Conservation (phyloP, 2,797 vertebrate species). For the Acanthiza pusilla region DNA sequence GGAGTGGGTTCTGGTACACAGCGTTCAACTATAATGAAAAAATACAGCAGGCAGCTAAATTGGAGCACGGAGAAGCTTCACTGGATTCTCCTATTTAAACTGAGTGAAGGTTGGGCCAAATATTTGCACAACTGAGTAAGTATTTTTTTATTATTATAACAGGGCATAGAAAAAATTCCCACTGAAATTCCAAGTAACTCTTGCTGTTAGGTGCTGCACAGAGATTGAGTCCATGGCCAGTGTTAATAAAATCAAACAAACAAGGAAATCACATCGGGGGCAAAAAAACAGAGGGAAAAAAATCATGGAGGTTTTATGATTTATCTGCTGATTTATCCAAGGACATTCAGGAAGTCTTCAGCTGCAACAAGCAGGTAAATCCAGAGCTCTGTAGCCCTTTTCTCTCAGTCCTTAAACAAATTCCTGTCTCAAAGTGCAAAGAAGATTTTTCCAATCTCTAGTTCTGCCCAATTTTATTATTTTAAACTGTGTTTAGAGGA, state of each 20-base stretch:
- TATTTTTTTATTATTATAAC: background rate
- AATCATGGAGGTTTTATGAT: background rate
- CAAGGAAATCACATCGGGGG: background rate
- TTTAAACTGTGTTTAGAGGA: background rate
- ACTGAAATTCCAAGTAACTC: background rate
- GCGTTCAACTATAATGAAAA: background rate
- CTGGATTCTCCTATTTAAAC: background rate
- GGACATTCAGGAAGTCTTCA: background rate
- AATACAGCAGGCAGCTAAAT: background rate
- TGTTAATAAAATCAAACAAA: background rate
- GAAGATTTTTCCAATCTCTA: background rate
- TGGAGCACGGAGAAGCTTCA: background rate
- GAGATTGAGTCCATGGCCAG: no score
- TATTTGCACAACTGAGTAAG: background rate
- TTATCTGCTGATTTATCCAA: background rate
- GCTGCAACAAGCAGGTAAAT: background rate
- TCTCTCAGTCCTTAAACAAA: background rate
- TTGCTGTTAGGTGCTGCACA: background rate
- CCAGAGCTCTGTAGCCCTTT: background rate
- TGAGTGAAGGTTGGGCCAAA: background rate
- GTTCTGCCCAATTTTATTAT: background rate
- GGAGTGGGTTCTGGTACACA: background rate
- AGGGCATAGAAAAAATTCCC: background rate
- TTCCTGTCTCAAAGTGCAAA: background rate
- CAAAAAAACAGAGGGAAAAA: accelerated